phyloP scores from a whole-genome alignment of 2,797 vertebrate genomes.

The Okamejei kenojei region DNA sequence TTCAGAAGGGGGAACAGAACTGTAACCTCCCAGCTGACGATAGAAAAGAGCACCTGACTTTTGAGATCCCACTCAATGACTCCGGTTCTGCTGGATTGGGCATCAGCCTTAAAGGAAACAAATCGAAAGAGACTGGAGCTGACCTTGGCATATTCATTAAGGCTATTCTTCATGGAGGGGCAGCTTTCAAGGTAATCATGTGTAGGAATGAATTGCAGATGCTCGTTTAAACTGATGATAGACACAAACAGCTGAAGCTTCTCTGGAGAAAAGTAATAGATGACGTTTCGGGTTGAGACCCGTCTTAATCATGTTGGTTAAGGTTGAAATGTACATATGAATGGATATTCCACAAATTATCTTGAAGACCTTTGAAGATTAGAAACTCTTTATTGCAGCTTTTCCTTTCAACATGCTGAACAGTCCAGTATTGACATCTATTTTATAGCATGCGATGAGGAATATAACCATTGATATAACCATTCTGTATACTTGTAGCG shows the following conservation, averaged over 20 bases:
- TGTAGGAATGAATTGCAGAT: no score
- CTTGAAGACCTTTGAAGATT: not conserved
- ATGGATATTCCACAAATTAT: not conserved
- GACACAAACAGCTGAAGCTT: no score
- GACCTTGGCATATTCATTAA: constrained; percentile 98
- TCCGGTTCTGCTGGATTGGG: constrained; percentile 90
- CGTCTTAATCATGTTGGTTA: constrained; percentile 44
- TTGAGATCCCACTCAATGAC: constrained; percentile 92
- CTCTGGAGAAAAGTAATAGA: no score
- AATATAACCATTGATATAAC: not conserved
- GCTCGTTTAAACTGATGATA: no score
- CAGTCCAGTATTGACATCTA: not conserved
- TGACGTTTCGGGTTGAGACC: no score
- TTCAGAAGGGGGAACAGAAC: constrained; percentile 76
- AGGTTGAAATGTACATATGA: not conserved
- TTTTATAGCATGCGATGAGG: not conserved
- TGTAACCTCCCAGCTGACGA: constrained; percentile 59
- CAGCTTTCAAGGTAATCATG: constrained; percentile 81
- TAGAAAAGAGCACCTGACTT: constrained; percentile 81
- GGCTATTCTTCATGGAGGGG: constrained; percentile 90
- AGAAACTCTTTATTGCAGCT: not conserved
- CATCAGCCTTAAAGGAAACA: constrained; percentile 94
- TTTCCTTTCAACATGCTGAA: not conserved
- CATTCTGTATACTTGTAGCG: no score
- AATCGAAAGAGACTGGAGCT: constrained; percentile 82